These are phyloP conservation scores for Lipophrys pholis DNA, from an alignment of 2,113 vertebrate species.

Conservation along the genomic window DNA sequence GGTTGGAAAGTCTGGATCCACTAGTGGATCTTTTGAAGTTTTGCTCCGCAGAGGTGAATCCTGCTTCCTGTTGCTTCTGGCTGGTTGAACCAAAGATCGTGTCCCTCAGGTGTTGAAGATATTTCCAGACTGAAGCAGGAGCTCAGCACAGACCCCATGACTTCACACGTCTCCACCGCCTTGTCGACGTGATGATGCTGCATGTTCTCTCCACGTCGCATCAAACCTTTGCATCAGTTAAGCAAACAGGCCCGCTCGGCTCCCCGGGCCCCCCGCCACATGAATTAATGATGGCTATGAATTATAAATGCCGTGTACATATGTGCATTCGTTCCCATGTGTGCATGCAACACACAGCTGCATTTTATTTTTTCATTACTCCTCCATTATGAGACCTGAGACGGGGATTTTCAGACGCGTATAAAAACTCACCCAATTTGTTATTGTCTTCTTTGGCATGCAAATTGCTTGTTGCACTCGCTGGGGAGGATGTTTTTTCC, in stretches of 20 bases:
- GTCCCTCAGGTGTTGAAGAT: too few relatives aligned
- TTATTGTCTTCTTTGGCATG: constrained; percentile 63
- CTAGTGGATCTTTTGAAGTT: too few relatives aligned
- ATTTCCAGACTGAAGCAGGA: too few relatives aligned
- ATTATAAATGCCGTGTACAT: constrained; percentile 64
- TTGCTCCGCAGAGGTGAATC: too few relatives aligned
- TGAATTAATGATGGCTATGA: constrained; percentile 68
- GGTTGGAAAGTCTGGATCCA: too few relatives aligned
- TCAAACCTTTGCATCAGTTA: constrained; percentile 46
- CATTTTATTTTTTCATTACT: constrained; percentile 58
- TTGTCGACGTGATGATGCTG: not conserved
- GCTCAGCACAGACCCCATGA: not conserved
- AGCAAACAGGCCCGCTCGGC: constrained; percentile 25
- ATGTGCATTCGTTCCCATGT: constrained; percentile 35
- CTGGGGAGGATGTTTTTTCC: constrained; percentile 49
- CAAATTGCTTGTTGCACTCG: constrained; percentile 43
- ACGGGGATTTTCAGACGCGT: constrained; percentile 44
- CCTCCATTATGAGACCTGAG: constrained; percentile 57
- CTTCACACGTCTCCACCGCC: not conserved
- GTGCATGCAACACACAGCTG: constrained; percentile 20
- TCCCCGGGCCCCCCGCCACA: constrained; percentile 40
- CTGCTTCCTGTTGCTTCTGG: too few relatives aligned
- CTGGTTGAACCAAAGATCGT: too few relatives aligned
- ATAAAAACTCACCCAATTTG: constrained; percentile 50
- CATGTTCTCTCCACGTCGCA: constrained; percentile 17